Conservation (phyloP, 1,140 invertebrate species). For the Octopus bimaculoides region DNA sequence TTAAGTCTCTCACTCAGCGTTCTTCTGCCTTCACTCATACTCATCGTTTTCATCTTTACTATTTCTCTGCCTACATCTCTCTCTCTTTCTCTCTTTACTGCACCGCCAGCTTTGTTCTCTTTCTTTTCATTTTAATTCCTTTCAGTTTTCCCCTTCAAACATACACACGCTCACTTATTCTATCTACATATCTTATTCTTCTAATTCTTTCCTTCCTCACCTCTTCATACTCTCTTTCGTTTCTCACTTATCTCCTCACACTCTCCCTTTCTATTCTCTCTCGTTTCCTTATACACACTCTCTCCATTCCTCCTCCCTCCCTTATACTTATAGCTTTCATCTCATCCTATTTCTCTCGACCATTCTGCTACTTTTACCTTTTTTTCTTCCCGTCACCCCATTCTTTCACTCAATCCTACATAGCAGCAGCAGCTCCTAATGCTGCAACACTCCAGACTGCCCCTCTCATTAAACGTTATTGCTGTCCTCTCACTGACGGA, state of each 20-base stretch:
- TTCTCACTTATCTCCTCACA: background rate
- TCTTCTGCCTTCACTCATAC: too few species aligned
- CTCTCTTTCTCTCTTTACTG: background rate
- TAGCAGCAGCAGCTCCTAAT: too few species aligned
- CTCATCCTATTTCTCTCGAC: background rate
- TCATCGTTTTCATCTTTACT: too few species aligned
- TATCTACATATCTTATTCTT: background rate
- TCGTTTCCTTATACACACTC: background rate
- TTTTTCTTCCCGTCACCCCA: background rate
- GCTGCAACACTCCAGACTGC: too few species aligned
- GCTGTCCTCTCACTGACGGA: background rate
- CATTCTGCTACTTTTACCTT: background rate
- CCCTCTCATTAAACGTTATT: too few species aligned
- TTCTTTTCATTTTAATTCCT: too few species aligned
- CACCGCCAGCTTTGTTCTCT: too few species aligned
- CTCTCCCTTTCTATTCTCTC: background rate
- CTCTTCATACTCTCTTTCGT: background rate
- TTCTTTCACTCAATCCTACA: constrained; percentile 9
- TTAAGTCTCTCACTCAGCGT: too few species aligned
- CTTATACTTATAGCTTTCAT: background rate
- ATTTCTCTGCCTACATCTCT: background rate
- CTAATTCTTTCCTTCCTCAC: background rate
- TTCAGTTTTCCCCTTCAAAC: too few species aligned
- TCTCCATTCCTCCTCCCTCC: background rate
- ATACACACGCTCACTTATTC: background rate